phyloP scores from a whole-genome alignment of 1,140 invertebrate species.

The Procambarus virginalis region DNA sequence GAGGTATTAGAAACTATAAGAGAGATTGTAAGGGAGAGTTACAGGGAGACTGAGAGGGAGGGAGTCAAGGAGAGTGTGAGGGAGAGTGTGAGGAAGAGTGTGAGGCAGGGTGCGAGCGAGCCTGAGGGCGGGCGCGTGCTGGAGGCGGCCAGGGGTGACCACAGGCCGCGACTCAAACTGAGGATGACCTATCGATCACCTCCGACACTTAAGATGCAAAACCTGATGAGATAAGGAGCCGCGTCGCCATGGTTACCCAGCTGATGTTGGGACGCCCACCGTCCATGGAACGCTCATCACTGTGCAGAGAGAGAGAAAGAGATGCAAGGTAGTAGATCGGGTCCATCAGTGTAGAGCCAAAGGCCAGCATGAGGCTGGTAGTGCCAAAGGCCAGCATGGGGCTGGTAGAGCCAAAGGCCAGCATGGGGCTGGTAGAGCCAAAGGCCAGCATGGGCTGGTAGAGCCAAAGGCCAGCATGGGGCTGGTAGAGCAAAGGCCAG shows the following conservation, averaged over 20 bases:
- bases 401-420: no score
- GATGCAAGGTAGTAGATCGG: background rate
- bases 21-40: background rate
- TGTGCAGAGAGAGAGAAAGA: background rate
- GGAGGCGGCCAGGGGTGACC: slow-evolving; percentile 29
- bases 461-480: no score
- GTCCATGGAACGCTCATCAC: background rate
- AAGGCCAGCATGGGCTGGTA: no score
- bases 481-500: no score
- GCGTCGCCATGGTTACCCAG: slow-evolving; percentile 59
- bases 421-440: no score
- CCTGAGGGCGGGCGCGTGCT: background rate
- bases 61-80: background rate
- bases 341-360: no score
- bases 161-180: slow-evolving; percentile 25
- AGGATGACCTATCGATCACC: slow-evolving; percentile 64
- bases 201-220: slow-evolving; percentile 62
- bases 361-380: no score
- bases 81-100: slow-evolving; percentile 12
- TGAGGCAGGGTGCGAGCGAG: background rate
- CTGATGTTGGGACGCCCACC: slow-evolving; percentile 26
- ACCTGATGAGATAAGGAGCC: slow-evolving; percentile 64
- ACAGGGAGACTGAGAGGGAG: background rate
- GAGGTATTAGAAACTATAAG: background rate
- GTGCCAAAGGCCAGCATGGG: no score